phyloP scores from a whole-genome alignment of 1,140 invertebrate genomes.

The Colletes latitarsis region DNA sequence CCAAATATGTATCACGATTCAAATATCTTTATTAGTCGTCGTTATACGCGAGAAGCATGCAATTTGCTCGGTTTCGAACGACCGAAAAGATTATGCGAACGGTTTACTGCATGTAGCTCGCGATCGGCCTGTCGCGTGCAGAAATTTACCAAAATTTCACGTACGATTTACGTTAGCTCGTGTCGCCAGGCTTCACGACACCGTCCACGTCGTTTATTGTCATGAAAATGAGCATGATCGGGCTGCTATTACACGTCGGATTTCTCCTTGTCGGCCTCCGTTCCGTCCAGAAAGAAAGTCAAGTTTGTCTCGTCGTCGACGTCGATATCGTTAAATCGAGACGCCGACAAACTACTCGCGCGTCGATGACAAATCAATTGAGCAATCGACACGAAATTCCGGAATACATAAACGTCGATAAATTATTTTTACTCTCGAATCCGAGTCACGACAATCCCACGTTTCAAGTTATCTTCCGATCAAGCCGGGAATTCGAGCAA shows the following conservation, averaged over 20 bases:
- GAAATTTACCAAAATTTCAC: constrained; percentile 27
- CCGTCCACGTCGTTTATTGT: constrained; percentile 38
- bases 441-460: neutral
- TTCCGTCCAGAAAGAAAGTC: constrained; percentile 44
- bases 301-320: constrained; percentile 1
- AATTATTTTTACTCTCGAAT: neutral
- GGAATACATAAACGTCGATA: neutral
- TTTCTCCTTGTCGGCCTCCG: neutral
- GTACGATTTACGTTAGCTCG: neutral
- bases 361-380: neutral
- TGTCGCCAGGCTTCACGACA: constrained; percentile 17
- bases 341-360: neutral
- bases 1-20: too few species aligned
- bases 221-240: constrained; percentile 55
- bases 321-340: neutral
- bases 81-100: neutral
- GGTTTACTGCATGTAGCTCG: neutral
- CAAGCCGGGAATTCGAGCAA: neutral
- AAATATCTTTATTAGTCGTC: neutral
- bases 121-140: neutral
- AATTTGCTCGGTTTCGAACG: neutral
- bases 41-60: neutral
- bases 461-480: neutral
- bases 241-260: neutral
- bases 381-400: neutral